Evolutionary conservation across 2,113 vertebrate species (phyloP), one percentile per base, ranked within the genome.

Genomic region (Ictidomys tridecemlineatus): DNA sequence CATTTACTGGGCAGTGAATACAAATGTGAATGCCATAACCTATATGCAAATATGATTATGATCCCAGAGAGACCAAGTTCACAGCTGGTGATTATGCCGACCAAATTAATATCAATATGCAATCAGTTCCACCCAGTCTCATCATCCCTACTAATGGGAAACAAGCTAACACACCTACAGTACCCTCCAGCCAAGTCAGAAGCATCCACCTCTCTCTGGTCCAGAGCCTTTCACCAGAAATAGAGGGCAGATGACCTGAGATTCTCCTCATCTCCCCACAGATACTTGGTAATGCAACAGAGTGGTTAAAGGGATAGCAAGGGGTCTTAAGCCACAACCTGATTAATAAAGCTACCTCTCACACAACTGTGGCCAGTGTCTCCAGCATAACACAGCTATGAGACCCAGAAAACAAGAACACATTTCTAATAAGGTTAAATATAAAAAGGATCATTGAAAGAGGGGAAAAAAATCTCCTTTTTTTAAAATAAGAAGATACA

Each of bases 341-440:
- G 53, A 61, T 24, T 48, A 85, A 32, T 32, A n/a, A 69, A 34
- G n/a, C 17, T 37, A 18, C 24, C 24, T 9, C 42, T 79, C 8
- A 70, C 53, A 91, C 58, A 79, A 26, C 0, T 28, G 90, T 17
- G 72, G 69, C 51, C 63, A 9, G 1, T 87, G 14, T 74, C 34
- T 63, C 45, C 39, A 34, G 63, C 39, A 69, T 70, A 17, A 39
- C 6, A 14, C 16, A n/a, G 45, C 61, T 11, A 18, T 8, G 76
- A 84, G 39, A 56, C 18, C 37, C 10, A 56, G 22, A 77, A 5
- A 39, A n/a, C 22, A 86, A 48, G 24, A 20, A 48, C 58, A 74
- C 32, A 65, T 74, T 89, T 83, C 83, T 93, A 76, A 69, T 14
- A 51, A 56, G 63, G 45, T 88, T 93, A 85, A 70, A 39, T 82